Conservation (phyloP, 2,797 vertebrate genomes). For the Micropoecilia bifurca region DNA sequence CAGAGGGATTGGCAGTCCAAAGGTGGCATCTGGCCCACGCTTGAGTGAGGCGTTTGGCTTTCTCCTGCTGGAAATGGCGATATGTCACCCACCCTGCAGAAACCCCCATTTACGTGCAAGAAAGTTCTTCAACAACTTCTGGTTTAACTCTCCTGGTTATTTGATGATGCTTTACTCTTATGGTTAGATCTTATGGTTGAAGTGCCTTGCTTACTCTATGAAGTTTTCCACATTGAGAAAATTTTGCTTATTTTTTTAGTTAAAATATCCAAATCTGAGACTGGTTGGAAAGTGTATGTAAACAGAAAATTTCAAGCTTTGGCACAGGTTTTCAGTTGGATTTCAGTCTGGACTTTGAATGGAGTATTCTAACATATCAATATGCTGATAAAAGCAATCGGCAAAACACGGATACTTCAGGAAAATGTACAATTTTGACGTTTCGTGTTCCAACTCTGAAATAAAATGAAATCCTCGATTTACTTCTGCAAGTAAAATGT, state of each 20-base stretch:
- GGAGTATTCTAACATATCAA: background rate
- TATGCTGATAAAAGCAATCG: background rate
- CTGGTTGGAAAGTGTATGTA: background rate
- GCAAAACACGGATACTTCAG: background rate
- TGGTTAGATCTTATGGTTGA: background rate
- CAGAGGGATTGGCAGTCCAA: conserved; percentile 75
- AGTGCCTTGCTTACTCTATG: background rate
- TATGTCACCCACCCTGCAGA: conserved; percentile 27
- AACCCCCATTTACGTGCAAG: background rate
- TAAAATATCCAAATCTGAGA: background rate
- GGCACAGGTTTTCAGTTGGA: background rate
- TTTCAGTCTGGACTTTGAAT: background rate
- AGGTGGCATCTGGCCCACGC: conserved; percentile 67
- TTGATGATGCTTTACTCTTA: background rate
- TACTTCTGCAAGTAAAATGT: too few species aligned
- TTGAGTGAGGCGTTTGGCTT: conserved; percentile 71
- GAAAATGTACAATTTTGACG: background rate
- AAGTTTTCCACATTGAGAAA: background rate
- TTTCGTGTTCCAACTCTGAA: background rate
- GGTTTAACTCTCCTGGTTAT: background rate
- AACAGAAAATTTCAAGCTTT: background rate
- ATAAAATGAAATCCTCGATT: too few species aligned
- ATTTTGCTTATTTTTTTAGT: background rate
- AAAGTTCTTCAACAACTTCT: conserved; percentile 36
- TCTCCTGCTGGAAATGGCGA: conserved; percentile 56